phyloP scores from a whole-genome alignment of 2,888 invertebrate genomes.

The Nematopogon swammerdamellus region DNA sequence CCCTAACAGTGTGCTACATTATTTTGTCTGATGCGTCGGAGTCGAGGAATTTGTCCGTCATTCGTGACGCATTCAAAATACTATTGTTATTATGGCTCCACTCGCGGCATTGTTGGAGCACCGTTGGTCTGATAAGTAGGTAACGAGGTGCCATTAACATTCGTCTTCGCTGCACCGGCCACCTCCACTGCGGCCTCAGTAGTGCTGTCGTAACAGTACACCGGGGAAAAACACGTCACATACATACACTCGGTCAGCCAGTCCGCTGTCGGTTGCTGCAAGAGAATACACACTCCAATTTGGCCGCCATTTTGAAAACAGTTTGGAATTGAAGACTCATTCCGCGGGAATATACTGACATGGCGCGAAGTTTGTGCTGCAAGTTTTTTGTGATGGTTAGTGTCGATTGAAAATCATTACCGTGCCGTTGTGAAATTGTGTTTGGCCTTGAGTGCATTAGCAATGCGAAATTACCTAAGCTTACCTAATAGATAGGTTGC shows the following conservation, averaged over 20 bases:
- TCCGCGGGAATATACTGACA: background rate
- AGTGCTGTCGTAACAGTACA: slow-evolving; percentile 21
- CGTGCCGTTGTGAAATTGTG: background rate
- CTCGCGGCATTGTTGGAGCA: background rate
- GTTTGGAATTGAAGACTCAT: background rate
- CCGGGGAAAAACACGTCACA: slow-evolving; percentile 2
- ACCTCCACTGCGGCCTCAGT: slow-evolving; percentile 16
- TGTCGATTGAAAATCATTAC: background rate
- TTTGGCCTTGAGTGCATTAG: background rate
- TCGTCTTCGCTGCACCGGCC: slow-evolving; percentile 17
- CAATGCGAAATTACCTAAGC: too few relatives aligned
- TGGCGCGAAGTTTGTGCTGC: background rate
- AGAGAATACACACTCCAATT: slow-evolving; percentile 3
- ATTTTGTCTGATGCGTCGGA: too few relatives aligned
- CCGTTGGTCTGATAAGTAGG: slow-evolving; percentile 15
- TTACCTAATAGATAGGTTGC: too few relatives aligned
- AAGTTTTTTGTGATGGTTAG: background rate
- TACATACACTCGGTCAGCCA: background rate
- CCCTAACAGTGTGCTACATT: too few relatives aligned
- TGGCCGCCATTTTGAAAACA: background rate
- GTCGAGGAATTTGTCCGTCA: too few relatives aligned
- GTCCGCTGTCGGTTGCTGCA: background rate
- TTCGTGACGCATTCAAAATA: too few relatives aligned
- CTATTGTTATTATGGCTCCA: too few relatives aligned
- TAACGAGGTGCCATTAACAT: slow-evolving; percentile 26